Conservation (phyloP, 2,888 invertebrate genomes). For the Amphiduros pacificus region DNA sequence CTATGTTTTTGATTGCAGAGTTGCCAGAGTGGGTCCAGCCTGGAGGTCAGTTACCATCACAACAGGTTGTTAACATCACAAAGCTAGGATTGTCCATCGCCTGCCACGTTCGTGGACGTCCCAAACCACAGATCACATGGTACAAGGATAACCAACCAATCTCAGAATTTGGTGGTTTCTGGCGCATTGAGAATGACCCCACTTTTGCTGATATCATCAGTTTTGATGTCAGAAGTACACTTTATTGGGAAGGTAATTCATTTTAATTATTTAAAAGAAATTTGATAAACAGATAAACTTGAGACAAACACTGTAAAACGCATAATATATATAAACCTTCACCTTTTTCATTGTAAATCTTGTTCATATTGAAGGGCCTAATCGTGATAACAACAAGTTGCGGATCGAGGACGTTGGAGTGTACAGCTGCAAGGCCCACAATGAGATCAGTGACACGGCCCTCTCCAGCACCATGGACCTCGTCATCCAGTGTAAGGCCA, state of each 20-base stretch:
- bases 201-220: conserved; percentile 7
- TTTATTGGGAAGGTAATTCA: conserved; percentile 11
- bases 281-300: too few relatives aligned
- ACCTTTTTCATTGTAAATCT: too few relatives aligned
- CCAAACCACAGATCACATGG: conserved; percentile 10
- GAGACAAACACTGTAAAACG: too few relatives aligned
- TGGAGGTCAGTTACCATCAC: background rate
- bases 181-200: background rate
- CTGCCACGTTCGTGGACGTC: conserved; percentile 10
- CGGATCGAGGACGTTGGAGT: background rate
- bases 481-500: background rate
- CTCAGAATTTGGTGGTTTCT: conserved; percentile 8
- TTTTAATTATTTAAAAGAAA: too few relatives aligned
- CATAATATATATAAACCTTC: too few relatives aligned
- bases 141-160: conserved; percentile 4
- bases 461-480: background rate
- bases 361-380: too few relatives aligned
- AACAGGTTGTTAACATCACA: conserved; percentile 1
- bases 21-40: background rate
- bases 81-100: background rate
- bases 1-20: background rate
- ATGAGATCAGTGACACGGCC: background rate
- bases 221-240: conserved; percentile 7
- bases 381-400: too few relatives aligned
- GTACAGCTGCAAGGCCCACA: background rate